These are phyloP conservation scores for Spilogale gracilis DNA, from an alignment of 2,113 vertebrate genomes.

Conservation along the genomic window DNA sequence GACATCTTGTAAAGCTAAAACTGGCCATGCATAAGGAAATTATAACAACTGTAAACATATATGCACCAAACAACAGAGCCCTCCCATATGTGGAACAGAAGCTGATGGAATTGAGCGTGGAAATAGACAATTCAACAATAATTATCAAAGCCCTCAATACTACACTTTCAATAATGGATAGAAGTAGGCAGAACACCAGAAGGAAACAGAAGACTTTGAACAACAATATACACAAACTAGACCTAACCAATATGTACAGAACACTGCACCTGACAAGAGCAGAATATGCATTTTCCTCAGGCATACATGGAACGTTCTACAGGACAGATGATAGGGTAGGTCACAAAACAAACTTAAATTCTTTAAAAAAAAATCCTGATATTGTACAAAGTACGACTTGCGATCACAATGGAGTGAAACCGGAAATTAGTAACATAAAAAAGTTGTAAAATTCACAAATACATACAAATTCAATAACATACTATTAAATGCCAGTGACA, in stretches of 20 bases:
- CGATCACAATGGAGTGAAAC: background rate
- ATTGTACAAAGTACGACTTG: background rate
- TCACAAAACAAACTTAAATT: background rate
- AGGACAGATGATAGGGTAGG: background rate
- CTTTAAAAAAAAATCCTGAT: background rate
- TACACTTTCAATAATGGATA: background rate
- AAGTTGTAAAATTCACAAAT: background rate
- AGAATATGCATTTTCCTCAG: background rate
- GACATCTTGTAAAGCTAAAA: background rate
- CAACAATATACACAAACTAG: background rate
- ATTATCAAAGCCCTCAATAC: background rate
- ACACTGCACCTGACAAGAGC: background rate
- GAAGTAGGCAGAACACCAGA: background rate
- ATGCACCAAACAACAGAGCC: background rate
- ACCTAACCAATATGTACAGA: background rate
- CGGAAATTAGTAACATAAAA: background rate
- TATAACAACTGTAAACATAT: background rate
- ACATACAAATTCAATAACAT: background rate
- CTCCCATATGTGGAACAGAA: background rate
- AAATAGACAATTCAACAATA: background rate
- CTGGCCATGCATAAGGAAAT: background rate
- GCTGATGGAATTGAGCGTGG: background rate
- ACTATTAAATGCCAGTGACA: background rate
- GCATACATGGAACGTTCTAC: background rate
- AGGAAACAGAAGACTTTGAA: background rate